A percentile compares a stretch with the other conserved stretches of the same genome.
Conservation (phyloP, 2,888 invertebrate species). For the Bellardia bayeri region DNA sequence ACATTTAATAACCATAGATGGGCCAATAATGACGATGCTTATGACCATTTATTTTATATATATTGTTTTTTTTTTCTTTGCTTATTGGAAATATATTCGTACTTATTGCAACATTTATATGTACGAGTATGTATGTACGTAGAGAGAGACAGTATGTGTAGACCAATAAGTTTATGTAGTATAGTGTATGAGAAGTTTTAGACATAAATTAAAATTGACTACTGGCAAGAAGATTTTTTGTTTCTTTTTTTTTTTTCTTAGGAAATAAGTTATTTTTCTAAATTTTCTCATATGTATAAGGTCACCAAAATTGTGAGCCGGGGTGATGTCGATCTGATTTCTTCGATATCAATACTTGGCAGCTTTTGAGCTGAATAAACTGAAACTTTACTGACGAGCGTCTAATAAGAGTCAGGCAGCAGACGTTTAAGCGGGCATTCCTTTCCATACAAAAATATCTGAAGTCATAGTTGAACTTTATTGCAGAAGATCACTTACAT, state of each 20-base stretch:
- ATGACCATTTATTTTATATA: constrained; percentile 60
- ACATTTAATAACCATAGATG: constrained; percentile 70
- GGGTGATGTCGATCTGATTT: too few relatives aligned
- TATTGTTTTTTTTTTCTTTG: not conserved
- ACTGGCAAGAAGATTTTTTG: not conserved
- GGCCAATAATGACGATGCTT: constrained; percentile 67
- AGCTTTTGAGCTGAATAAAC: too few relatives aligned
- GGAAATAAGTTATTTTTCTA: too few relatives aligned
- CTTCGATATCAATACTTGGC: too few relatives aligned
- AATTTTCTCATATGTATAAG: too few relatives aligned
- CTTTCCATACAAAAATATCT: too few relatives aligned
- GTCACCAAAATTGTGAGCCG: too few relatives aligned
- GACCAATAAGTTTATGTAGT: constrained; percentile 25
- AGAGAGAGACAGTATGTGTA: not conserved
- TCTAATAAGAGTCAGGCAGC: too few relatives aligned
- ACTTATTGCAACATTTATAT: constrained; percentile 25
- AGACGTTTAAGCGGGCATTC: too few relatives aligned
- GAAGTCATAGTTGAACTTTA: too few relatives aligned
- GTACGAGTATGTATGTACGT: not conserved
- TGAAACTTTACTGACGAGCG: too few relatives aligned
- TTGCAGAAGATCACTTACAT: too few relatives aligned
- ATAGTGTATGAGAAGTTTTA: not conserved
- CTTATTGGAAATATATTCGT: not conserved
- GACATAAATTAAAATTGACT: not conserved
- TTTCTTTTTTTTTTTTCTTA: not conserved